These are phyloP conservation scores for Deilephila porcellus DNA, from an alignment of 2,888 invertebrate species.

Conservation along the genomic window DNA sequence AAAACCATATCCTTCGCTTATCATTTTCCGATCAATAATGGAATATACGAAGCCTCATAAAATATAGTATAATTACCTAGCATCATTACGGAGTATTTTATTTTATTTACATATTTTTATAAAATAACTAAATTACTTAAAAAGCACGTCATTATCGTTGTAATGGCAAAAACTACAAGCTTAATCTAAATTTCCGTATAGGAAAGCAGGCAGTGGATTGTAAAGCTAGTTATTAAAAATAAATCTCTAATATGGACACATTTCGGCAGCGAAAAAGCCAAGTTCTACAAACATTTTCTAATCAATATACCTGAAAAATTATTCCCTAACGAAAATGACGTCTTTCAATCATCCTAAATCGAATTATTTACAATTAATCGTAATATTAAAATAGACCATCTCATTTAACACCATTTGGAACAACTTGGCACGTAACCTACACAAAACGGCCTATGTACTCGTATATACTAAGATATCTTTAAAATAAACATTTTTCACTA, in stretches of 20 bases:
- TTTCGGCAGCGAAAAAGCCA: background rate
- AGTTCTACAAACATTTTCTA: background rate
- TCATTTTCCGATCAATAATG: background rate
- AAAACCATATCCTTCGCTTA: slow-evolving; percentile 11
- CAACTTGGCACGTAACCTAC: slow-evolving; percentile 74
- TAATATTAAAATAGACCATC: slow-evolving; percentile 69
- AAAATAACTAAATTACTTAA: slow-evolving; percentile 34
- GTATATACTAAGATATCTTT: slow-evolving; percentile 60
- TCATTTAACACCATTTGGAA: slow-evolving; percentile 66
- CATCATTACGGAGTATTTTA: slow-evolving; percentile 28
- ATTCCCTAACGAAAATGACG: slow-evolving; percentile 51
- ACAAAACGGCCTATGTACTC: slow-evolving; percentile 49
- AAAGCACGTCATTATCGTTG: slow-evolving; percentile 26
- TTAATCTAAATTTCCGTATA: background rate
- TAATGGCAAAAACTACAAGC: slow-evolving; percentile 8
- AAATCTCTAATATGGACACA: background rate
- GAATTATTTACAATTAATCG: slow-evolving; percentile 62
- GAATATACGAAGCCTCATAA: slow-evolving; percentile 25
- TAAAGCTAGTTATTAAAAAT: background rate
- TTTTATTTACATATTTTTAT: slow-evolving; percentile 41
- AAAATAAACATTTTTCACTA: slow-evolving; percentile 80
- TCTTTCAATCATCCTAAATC: slow-evolving; percentile 53
- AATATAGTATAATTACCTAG: slow-evolving; percentile 25
- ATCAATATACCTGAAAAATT: slow-evolving; percentile 7
- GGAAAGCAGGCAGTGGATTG: background rate